Base-by-base conservation (phyloP, 2,113 vertebrate genomes). In the Pteropus alecto region DNA sequence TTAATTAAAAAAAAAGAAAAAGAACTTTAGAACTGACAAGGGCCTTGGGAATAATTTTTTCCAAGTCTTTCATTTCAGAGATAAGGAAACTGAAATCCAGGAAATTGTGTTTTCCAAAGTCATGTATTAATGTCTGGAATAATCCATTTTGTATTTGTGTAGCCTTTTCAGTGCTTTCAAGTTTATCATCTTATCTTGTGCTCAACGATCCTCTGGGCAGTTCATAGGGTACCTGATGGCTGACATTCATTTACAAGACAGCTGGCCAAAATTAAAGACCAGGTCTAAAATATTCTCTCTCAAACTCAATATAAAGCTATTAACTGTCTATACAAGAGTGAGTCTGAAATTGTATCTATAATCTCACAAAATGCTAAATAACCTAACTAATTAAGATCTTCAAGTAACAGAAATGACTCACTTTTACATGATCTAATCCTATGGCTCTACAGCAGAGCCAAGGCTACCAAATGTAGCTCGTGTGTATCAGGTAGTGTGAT, bases 321-420 rank as follows among this genome's bases (percentile, higher is more conserved):
- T 74, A 74, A 91, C 24, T 84, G 38, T 54, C 67, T 83, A 22
- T 24, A 76, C 11, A 96, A 24, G 4, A 96, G 6, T 43, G 48
- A 93, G 48, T 70, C 14, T 81, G 33, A 35, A 67, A 61, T 51
- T 18, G 22, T 9, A 10, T 35, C 77, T 41, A 38, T 46, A 90
- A 74, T 78, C 70, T 78, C 43, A 79, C 58, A 46, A 86, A 76
- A 28, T 77, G 19, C 38, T 87, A 88, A 84, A 78, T 56, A 91
- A 87, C 19, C 41, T 13, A 67, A 86, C 19, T 74, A 76, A 83
- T 91, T 93, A 67, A 91, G 58, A 96, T 51, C 35, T 87, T 87
- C 30, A 71, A 68, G 18, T 73, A 94, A 93, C 21, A 28, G 56
- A 97, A 96, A 93, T 48, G 33, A 91, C 54, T 95, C 88, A 77